Conservation (phyloP, 2,888 invertebrate species). For the Aporophyla lueneburgensis region DNA sequence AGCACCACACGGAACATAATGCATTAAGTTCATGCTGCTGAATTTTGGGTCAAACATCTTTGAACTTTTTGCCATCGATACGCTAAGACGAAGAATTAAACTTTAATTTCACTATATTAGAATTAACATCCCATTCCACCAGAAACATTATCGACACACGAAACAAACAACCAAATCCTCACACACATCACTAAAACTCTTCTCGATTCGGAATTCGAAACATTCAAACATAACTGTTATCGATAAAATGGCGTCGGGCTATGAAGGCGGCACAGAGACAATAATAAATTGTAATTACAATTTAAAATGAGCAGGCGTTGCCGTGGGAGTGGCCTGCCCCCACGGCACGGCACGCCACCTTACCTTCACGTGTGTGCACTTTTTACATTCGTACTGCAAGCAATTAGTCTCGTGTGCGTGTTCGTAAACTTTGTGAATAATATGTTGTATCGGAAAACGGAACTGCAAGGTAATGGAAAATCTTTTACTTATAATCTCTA, state of each 20-base stretch:
- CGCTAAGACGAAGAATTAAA: background rate
- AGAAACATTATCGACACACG: background rate
- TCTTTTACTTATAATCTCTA: conserved; percentile 21
- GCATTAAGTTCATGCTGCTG: too few relatives aligned
- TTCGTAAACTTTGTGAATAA: conserved; percentile 65
- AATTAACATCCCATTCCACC: background rate
- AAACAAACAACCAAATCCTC: conserved; percentile 16
- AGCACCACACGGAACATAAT: too few relatives aligned
- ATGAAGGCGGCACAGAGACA: conserved; percentile 90
- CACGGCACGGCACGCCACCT: conserved; percentile 80
- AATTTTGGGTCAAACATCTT: too few relatives aligned
- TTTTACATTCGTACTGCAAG: conserved; percentile 81
- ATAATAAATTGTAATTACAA: conserved; percentile 91
- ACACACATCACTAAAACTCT: conserved; percentile 27
- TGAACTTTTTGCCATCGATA: too few relatives aligned
- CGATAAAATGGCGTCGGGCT: conserved; percentile 89
- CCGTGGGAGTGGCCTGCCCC: conserved; percentile 88
- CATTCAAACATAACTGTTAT: conserved; percentile 78
- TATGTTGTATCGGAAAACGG: conserved; percentile 62
- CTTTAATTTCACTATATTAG: background rate
- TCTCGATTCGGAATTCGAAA: conserved; percentile 56
- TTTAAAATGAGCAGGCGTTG: conserved; percentile 91
- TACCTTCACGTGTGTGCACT: conserved; percentile 84
- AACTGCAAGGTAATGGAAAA: conserved; percentile 39
- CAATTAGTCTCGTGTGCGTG: conserved; percentile 79